Conservation (phyloP, 2,113 vertebrate genomes). For the Brachypteracias leptosomus region DNA sequence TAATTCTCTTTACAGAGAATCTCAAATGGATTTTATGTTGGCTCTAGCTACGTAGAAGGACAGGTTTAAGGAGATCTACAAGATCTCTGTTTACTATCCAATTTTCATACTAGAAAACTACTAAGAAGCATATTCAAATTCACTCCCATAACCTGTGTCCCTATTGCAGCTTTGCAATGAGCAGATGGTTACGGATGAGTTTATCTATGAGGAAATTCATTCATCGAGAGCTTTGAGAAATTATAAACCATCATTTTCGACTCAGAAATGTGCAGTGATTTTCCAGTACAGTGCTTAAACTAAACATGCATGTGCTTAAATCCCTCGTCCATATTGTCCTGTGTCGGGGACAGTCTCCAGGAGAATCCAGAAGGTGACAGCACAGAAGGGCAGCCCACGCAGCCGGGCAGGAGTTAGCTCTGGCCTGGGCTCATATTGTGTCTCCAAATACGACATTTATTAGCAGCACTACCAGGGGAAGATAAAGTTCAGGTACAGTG, state of each 20-base stretch:
- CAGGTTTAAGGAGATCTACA: neutral
- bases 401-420: neutral
- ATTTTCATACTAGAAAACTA: neutral
- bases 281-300: neutral
- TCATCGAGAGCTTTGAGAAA: neutral
- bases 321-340: neutral
- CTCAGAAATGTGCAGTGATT: neutral
- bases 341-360: neutral
- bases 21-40: neutral
- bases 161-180: neutral
- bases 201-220: neutral
- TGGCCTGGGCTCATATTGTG: neutral
- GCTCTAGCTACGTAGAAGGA: neutral
- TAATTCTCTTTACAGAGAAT: neutral
- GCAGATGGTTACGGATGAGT: neutral
- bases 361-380: neutral
- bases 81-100: neutral
- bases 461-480: neutral
- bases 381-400: neutral
- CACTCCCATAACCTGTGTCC: neutral
- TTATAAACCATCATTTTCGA: neutral
- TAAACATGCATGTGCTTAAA: neutral
- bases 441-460: neutral
- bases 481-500: neutral
- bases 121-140: neutral